phyloP scores from a whole-genome alignment of 30 jellyfish, hydroid and myxozoan species.

The Aurelia aurita region DNA sequence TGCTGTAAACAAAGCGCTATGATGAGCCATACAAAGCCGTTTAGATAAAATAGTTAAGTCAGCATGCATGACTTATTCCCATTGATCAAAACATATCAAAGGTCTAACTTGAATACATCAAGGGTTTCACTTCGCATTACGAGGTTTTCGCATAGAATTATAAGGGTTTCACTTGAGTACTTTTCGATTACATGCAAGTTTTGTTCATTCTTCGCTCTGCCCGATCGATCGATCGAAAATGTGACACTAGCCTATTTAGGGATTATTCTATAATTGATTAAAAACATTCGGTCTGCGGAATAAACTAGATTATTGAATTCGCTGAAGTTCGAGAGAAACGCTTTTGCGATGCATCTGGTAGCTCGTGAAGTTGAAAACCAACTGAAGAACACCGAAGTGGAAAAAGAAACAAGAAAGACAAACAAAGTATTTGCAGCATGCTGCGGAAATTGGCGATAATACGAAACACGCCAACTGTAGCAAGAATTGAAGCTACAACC shows the following conservation, averaged over 20 bases:
- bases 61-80: constrained; percentile 77
- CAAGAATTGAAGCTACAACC: constrained; percentile 36
- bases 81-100: constrained; percentile 70
- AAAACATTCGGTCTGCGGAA: constrained; percentile 26
- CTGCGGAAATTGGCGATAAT: constrained; percentile 63
- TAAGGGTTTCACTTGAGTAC: constrained; percentile 66
- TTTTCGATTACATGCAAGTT: constrained; percentile 20
- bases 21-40: constrained; percentile 62
- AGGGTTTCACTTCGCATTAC: constrained; percentile 56
- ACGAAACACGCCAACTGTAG: constrained; percentile 38
- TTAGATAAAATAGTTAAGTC: constrained; percentile 66
- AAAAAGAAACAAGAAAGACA: not conserved
- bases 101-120: constrained; percentile 69
- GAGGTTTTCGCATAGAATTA: constrained; percentile 46
- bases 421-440: constrained; percentile 20
- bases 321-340: constrained; percentile 26
- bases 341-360: constrained; percentile 56
- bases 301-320: constrained; percentile 33
- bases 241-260: constrained; percentile 17
- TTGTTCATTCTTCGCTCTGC: constrained; percentile 17
- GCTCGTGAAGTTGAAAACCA: constrained; percentile 4
- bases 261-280: constrained; percentile 21
- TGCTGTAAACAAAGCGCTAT: constrained; percentile 53
- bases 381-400: not conserved
- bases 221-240: constrained; percentile 1